Conservation (phyloP, 2,797 vertebrate genomes). For the Scarus forsteni region DNA sequence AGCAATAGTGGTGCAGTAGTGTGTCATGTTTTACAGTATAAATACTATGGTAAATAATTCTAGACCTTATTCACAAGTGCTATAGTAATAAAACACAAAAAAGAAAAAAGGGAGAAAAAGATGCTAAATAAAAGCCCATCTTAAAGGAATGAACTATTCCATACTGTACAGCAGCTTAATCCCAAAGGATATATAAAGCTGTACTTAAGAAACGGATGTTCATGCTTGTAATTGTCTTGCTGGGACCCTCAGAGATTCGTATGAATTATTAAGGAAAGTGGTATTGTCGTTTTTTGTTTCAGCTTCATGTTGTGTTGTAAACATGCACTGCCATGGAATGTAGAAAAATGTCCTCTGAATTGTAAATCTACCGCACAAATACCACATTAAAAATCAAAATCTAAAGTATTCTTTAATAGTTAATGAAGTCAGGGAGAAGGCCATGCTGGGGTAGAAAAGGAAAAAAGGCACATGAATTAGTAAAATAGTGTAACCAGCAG, state of each 20-base stretch:
- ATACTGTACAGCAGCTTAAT: not conserved
- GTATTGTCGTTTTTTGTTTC: conserved; percentile 32
- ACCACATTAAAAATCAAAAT: conserved; percentile 44
- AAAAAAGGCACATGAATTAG: conserved; percentile 59
- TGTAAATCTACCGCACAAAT: conserved; percentile 37
- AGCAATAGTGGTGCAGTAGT: no score
- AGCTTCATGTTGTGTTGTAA: conserved; percentile 22
- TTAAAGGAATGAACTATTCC: not conserved
- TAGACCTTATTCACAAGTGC: not conserved
- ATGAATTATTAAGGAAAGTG: conserved; percentile 52
- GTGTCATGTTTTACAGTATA: not conserved
- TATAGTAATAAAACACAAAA: not conserved
- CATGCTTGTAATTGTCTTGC: conserved; percentile 18
- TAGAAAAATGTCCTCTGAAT: conserved; percentile 21
- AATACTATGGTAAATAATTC: not conserved
- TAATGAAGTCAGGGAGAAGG: conserved; percentile 16
- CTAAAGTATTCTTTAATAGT: conserved; percentile 49
- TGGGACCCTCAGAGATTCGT: not conserved
- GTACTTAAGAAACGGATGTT: conserved; percentile 21
- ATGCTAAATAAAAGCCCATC: not conserved
- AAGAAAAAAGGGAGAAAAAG: not conserved
- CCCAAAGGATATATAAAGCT: conserved; percentile 8
- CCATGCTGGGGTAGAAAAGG: conserved; percentile 39
- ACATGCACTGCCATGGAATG: conserved; percentile 20
- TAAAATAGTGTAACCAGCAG: conserved; percentile 58